Evolutionary conservation across 2,797 vertebrate species (phyloP), one percentile per base, ranked within the genome.

Genomic region (Catharus ustulatus): DNA sequence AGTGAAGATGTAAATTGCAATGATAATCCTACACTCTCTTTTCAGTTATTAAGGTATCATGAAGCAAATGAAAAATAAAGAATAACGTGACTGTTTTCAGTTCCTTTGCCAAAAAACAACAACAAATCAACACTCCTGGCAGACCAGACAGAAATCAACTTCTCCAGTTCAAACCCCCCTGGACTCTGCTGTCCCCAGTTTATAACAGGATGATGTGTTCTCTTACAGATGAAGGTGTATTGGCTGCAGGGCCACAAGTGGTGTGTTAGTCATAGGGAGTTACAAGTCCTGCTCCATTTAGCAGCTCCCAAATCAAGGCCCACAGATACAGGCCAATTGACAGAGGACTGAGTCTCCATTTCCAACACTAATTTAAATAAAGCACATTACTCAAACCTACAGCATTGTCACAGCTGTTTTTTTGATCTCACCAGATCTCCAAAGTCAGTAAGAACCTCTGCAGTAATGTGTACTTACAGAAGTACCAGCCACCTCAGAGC

Each of bases 331-430:
- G 40, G 38, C 63, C 68, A 76, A 48, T 23, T 3, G 11, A 58
- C 52, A 87, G 48, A 83, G 36, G n/a, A 48, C 61, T 43, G 18
- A 48, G 21, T 49, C n/a, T 83, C 61, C 27, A 64, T 43, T 91
- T 87, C 42, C 64, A 80, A n/a, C 49, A 40, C 20, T 15, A 19
- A n/a, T 95, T 91, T 93, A 94, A 91, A 95, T 84, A 91, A 90
- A 92, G 84, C 38, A 75, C 62, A 87, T 96, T 73, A 87, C 77
- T 57, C 66, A 95, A 89, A 84, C 79, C 26, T 36, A 43, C 52
- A 78, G 62, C 16, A 3, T 52, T 84, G 73, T 92, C 87, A 91
- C 79, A 93, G 73, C 52, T 76, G 83, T 36, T 79, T 88, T 88
- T 93, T 73, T 93, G 43, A 90, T 73, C 48, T 79, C 59, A 45